A percentile compares a stretch with the other conserved stretches of the same genome.
Evolutionary conservation across 92 coral and sea anemone species (phyloP).

Genomic region (Parazoanthus atlanticus): DNA sequence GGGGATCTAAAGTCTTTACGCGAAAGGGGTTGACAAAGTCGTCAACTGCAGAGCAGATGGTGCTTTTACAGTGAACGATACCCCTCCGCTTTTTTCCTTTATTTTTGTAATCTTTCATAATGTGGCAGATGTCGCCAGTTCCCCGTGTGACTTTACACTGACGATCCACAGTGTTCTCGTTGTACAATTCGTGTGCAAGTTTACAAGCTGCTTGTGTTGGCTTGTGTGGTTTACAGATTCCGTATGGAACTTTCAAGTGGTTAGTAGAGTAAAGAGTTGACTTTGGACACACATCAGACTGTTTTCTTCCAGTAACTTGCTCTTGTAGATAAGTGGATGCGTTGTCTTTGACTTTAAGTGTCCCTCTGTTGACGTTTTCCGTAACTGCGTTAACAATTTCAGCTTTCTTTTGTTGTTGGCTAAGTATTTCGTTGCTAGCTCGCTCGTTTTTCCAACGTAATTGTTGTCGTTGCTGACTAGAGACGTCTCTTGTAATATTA

Average conservation of each 20-base stretch:
- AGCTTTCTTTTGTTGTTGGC: neutral
- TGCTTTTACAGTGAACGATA: constrained; percentile 5
- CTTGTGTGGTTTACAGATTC: constrained; percentile 15
- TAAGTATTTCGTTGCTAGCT: neutral
- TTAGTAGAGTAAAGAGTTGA: neutral
- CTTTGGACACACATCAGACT: neutral
- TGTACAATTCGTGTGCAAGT: constrained; percentile 26
- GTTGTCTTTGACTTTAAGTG: neutral
- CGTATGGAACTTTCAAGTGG: neutral
- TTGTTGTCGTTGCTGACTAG: neutral
- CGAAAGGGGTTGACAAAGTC: constrained; percentile 3
- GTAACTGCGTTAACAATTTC: too few species aligned
- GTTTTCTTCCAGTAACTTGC: neutral
- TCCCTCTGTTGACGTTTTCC: neutral
- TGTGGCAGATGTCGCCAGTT: constrained; percentile 15
- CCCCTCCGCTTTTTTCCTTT: neutral
- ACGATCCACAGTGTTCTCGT: neutral
- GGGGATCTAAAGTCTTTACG: constrained; percentile 1
- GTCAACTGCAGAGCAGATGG: neutral
- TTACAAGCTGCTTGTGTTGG: constrained; percentile 22
- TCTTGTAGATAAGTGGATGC: neutral
- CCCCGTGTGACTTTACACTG: neutral
- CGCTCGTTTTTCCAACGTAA: neutral
- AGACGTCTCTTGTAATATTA: neutral
- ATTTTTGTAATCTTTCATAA: neutral